Percentiles rank a stretch among this genome's conserved stretches.
Conservation (phyloP, 2,113 vertebrate genomes). For the Xenotilapia caudafasciata region DNA sequence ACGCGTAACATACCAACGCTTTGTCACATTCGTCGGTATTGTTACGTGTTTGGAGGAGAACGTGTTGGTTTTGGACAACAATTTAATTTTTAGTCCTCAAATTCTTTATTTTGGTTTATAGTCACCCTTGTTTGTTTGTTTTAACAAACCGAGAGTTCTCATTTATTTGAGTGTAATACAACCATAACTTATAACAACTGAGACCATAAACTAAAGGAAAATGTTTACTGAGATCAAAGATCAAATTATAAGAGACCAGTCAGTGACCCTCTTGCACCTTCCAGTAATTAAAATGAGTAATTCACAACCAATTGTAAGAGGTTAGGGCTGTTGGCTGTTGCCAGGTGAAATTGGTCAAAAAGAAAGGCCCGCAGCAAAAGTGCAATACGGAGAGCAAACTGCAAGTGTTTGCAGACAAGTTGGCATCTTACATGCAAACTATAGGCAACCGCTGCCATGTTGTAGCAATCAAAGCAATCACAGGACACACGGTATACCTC, state of each 20-base stretch:
- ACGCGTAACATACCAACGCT: rapidly evolving
- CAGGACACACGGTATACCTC: background rate
- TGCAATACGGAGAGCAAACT: background rate
- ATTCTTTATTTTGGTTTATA: background rate
- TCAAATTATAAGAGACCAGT: background rate
- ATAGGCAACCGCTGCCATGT: background rate
- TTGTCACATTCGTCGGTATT: background rate
- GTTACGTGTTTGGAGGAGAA: rapidly evolving
- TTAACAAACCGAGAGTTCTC: background rate
- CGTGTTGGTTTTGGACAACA: background rate
- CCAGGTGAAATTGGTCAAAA: background rate
- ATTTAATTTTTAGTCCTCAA: background rate
- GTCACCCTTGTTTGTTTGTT: background rate
- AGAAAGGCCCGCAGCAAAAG: background rate
- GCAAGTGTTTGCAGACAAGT: background rate
- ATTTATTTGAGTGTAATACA: background rate
- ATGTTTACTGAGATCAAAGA: background rate
- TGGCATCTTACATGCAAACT: background rate
- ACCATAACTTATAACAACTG: background rate
- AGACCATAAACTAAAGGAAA: background rate
- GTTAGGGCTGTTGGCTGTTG: background rate
- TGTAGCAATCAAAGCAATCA: background rate
- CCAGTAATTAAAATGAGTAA: background rate
- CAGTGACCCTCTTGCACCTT: background rate
- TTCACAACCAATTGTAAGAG: background rate